These are phyloP conservation scores for Allochrocebus solatus DNA, from an alignment of 2,797 vertebrate species.

Conservation along the genomic window DNA sequence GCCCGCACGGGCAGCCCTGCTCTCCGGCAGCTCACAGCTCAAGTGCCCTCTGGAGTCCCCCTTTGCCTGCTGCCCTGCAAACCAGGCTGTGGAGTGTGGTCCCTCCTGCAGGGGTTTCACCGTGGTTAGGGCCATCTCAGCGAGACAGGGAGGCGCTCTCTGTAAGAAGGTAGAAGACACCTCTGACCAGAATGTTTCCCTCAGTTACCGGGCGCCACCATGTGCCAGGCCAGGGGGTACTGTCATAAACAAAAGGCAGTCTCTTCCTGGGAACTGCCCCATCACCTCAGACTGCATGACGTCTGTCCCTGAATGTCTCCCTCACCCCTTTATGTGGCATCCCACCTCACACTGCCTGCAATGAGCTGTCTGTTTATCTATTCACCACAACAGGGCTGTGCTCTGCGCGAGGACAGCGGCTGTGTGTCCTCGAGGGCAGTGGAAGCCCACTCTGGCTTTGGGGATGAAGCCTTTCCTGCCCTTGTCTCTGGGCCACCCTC, in stretches of 20 bases:
- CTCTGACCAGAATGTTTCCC: background rate
- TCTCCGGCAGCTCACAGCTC: background rate
- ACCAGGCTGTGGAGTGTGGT: background rate
- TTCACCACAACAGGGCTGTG: background rate
- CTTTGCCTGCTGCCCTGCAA: background rate
- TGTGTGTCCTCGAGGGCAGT: background rate
- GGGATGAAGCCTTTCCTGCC: background rate
- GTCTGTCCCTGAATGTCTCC: background rate
- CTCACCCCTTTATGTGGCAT: background rate
- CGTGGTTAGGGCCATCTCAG: background rate
- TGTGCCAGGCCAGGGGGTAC: background rate
- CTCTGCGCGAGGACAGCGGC: fast-evolving
- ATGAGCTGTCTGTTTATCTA: too few species aligned
- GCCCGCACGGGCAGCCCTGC: background rate
- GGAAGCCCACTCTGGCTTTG: background rate
- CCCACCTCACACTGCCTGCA: background rate
- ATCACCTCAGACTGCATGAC: background rate
- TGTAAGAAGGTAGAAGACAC: background rate
- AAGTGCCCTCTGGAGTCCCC: background rate
- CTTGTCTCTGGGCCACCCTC: too few species aligned
- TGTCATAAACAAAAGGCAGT: background rate
- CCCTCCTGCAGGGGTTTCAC: background rate
- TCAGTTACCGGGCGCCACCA: background rate
- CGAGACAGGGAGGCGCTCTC: background rate
- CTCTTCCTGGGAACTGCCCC: background rate